These are phyloP conservation scores for Azemiops feae DNA, from an alignment of 2,113 vertebrate genomes.

Conservation along the genomic window DNA sequence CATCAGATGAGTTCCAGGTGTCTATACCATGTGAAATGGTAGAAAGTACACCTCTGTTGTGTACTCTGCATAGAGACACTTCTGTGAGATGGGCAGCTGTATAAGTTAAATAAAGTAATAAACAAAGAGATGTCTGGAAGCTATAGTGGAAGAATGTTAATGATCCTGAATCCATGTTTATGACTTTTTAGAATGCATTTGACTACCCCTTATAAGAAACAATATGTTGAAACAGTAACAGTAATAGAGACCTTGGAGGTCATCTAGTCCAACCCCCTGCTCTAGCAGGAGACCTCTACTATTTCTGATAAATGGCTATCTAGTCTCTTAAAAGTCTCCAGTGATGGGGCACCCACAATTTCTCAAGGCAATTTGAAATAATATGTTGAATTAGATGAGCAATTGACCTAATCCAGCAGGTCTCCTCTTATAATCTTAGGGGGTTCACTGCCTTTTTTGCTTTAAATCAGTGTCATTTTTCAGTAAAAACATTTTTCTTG, in stretches of 20 bases:
- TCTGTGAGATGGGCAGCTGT: neutral
- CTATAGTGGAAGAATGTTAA: neutral
- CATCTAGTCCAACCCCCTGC: neutral
- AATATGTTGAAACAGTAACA: neutral
- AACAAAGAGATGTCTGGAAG: neutral
- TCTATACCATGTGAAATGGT: neutral
- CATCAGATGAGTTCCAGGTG: neutral
- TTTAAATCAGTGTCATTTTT: neutral
- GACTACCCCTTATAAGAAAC: neutral
- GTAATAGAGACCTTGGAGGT: neutral
- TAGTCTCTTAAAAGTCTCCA: neutral
- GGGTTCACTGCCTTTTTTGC: neutral
- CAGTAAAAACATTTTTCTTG: neutral
- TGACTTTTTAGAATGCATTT: neutral
- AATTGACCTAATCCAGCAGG: neutral
- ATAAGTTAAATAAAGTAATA: neutral
- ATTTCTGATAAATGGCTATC: neutral
- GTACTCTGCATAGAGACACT: neutral
- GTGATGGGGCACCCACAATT: neutral
- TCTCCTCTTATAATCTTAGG: neutral
- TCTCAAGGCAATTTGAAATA: neutral
- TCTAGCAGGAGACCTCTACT: neutral
- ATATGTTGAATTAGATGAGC: neutral
- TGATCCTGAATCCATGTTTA: neutral
- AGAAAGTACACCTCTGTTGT: neutral